phyloP scores from a whole-genome alignment of 1,140 invertebrate genomes.

The Aphelinus certus region DNA sequence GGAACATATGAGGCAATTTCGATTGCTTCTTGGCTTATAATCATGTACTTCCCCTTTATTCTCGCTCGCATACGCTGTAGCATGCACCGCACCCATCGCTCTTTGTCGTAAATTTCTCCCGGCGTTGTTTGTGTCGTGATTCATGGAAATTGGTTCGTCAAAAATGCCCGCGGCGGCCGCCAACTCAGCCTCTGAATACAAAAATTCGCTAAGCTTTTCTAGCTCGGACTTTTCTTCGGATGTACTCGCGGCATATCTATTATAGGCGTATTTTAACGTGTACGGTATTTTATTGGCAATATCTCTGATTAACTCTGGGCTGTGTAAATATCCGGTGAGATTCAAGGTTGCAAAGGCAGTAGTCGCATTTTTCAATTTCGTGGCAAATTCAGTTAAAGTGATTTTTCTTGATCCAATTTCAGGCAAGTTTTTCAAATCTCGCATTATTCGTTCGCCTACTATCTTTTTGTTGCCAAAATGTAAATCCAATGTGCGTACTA shows the following conservation, averaged over 20 bases:
- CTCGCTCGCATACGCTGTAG: no score
- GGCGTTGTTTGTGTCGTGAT: no score
- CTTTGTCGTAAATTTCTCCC: no score
- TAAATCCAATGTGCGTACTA: no score
- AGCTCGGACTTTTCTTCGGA: not conserved
- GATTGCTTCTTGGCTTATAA: no score
- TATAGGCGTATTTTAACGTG: slow-evolving; percentile 12
- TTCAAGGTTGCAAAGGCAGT: not conserved
- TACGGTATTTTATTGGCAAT: not conserved
- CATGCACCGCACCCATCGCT: no score
- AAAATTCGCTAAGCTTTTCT: not conserved
- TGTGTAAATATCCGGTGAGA: not conserved
- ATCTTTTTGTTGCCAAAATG: no score
- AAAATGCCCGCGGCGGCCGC: not conserved
- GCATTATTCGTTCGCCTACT: no score
- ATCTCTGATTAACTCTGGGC: not conserved
- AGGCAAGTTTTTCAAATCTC: no score
- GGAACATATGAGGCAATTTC: no score
- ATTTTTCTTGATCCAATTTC: no score
- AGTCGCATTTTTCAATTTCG: not conserved
- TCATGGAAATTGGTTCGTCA: not conserved
- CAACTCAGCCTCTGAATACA: not conserved
- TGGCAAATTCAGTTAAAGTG: not conserved
- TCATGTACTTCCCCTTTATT: no score
- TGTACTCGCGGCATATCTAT: not conserved